A percentile compares a stretch with the other conserved stretches of the same genome.
phyloP scores from a whole-genome alignment of 53 echinoderm and acorn worm genomes.

The Mesocentrotus franciscanus region DNA sequence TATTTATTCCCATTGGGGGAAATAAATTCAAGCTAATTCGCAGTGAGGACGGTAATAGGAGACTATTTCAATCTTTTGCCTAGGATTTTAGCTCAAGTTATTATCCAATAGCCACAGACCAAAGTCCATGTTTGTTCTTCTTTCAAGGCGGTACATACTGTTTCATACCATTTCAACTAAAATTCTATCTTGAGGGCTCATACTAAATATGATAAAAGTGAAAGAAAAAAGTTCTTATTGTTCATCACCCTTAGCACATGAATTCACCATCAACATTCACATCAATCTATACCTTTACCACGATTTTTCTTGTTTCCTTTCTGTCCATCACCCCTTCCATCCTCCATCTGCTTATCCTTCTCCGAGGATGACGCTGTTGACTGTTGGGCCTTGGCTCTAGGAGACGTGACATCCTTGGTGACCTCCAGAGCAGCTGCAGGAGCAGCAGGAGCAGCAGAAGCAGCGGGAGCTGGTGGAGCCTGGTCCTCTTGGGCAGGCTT shows the following conservation, averaged over 20 bases:
- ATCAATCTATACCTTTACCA: conserved; percentile 69
- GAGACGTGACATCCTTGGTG: conserved; percentile 15
- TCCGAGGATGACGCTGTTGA: neutral
- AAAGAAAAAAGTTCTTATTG: neutral
- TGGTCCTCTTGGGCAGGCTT: neutral
- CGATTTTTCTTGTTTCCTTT: conserved; percentile 73
- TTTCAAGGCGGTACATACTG: no score
- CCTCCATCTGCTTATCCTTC: conserved; percentile 51
- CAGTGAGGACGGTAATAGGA: no score
- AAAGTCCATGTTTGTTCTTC: no score
- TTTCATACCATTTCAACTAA: no score
- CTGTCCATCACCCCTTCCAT: conserved; percentile 59
- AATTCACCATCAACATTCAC: conserved; percentile 33
- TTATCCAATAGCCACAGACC: no score
- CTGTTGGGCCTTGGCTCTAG: neutral
- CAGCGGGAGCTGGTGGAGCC: neutral
- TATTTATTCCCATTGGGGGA: no score
- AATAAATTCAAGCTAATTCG: no score
- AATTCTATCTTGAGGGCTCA: no score
- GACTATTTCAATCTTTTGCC: no score
- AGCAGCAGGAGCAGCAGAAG: conserved; percentile 30
- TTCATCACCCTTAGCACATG: neutral
- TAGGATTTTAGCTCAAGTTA: no score
- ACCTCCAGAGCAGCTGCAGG: conserved; percentile 1
- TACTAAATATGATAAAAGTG: neutral